Conservation (phyloP, 2,113 vertebrate genomes). For the Stomatorhinus ivindoensis region DNA sequence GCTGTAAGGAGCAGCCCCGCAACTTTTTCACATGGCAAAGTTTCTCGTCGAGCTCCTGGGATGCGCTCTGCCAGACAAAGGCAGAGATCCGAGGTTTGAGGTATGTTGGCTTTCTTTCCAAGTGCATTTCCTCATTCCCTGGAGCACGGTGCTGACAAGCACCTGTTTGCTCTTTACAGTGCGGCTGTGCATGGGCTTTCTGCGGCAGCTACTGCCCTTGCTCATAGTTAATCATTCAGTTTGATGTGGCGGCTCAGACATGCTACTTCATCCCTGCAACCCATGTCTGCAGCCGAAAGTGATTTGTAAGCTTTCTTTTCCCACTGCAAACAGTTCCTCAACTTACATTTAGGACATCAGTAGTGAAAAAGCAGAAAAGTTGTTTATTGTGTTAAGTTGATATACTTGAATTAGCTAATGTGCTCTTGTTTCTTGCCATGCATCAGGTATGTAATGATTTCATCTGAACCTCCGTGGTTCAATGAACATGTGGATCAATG, state of each 20-base stretch:
- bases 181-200: conserved; percentile 14
- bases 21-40: conserved; percentile 67
- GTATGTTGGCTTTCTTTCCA: conserved; percentile 44
- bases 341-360: background rate
- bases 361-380: background rate
- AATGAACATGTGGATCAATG: background rate
- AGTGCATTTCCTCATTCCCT: background rate
- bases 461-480: background rate
- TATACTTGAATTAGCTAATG: background rate
- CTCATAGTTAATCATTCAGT: conserved; percentile 14
- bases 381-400: background rate
- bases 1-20: background rate
- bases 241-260: background rate
- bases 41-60: conserved; percentile 72
- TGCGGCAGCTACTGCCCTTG: conserved; percentile 34
- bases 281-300: background rate
- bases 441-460: background rate
- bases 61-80: conserved; percentile 66
- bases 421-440: background rate
- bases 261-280: background rate
- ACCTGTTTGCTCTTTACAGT: conserved; percentile 25
- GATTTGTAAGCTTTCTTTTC: background rate
- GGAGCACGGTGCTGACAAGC: conserved; percentile 18
- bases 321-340: conserved; percentile 7
- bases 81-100: conserved; percentile 59